Evolutionary conservation across 2,797 vertebrate species (phyloP), one percentile per base, ranked within the genome.

Genomic region (Pteropus rufus): DNA sequence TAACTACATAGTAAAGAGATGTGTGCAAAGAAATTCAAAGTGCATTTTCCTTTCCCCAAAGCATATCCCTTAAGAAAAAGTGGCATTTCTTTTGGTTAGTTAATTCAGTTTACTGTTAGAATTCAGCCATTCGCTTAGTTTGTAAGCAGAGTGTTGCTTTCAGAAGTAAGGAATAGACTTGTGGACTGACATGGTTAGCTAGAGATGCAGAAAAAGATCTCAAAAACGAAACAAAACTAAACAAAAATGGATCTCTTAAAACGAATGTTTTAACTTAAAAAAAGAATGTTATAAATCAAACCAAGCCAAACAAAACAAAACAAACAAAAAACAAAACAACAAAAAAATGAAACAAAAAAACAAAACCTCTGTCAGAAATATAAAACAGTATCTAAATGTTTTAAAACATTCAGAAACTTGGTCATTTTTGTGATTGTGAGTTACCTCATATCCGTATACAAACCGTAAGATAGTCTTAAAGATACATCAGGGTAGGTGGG

Each of bases 401-500:
- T 86, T 84, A 97, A 97, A 97, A 97, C 96, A 98, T 94, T 98
- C 97, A 98, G 64, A 98, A 98, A 97, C 96, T 79, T 97, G 93
- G 97, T 98, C 96, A 97, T 97, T 98, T 97, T 89, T 98, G 98
- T 97, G 96, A 96, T 98, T 96, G 97, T 97, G 97, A 97, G 98
- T 99, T 99, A 99, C 99, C 99, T 99, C 99, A 98, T 99, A 99
- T 99, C 99, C 99, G 98, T 98, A 99, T 99, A 99, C 99, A 99
- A 99, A 99, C 99, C 99, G 99, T 99, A 97, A 99, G 99, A 99
- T 98, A 99, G 99, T 99, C 99, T 99, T 99, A 99, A 99, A 99
- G 99, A 99, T 99, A 99, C 99, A 99, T 99, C 99, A 99, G 99
- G 99, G 99, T 99, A 99, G 99, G 99, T 99, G 99, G 99, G 99